Percentiles rank a stretch among this genome's conserved stretches.
Conservation (phyloP, 2,113 vertebrate species). For the Laticauda laticaudata region DNA sequence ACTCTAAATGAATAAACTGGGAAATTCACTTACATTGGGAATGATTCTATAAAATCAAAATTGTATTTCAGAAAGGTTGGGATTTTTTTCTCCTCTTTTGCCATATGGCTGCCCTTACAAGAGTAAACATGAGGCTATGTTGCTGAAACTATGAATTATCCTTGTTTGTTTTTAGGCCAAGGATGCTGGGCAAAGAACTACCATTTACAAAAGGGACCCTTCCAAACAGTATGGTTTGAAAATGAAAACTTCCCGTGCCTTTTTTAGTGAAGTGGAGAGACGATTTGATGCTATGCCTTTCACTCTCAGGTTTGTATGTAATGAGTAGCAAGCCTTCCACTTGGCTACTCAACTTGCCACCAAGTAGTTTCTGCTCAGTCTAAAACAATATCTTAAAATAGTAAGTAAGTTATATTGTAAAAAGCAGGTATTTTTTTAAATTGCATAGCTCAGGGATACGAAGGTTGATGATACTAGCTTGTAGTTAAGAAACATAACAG, state of each 20-base stretch:
- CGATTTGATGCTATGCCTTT: constrained; percentile 97
- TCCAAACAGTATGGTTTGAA: constrained; percentile 95
- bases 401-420: not conserved
- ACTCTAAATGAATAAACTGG: not conserved
- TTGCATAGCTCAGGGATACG: not conserved
- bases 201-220: constrained; percentile 95
- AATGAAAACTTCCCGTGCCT: constrained; percentile 97
- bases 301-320: constrained; percentile 83
- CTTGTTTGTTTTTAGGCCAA: constrained; percentile 75
- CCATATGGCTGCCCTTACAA: not conserved
- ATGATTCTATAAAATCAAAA: not conserved
- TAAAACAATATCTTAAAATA: not conserved
- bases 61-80: not conserved
- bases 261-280: constrained; percentile 96
- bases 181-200: constrained; percentile 94
- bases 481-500: not conserved
- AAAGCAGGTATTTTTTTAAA: not conserved
- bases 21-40: not conserved
- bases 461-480: not conserved
- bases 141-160: not conserved
- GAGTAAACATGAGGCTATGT: not conserved
- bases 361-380: not conserved
- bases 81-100: not conserved
- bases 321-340: not conserved
- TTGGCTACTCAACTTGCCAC: fast-evolving